A percentile compares a stretch with the other conserved stretches of the same genome.
phyloP scores from a whole-genome alignment of 2,113 vertebrate species.

The Todiramphus saurophagus region DNA sequence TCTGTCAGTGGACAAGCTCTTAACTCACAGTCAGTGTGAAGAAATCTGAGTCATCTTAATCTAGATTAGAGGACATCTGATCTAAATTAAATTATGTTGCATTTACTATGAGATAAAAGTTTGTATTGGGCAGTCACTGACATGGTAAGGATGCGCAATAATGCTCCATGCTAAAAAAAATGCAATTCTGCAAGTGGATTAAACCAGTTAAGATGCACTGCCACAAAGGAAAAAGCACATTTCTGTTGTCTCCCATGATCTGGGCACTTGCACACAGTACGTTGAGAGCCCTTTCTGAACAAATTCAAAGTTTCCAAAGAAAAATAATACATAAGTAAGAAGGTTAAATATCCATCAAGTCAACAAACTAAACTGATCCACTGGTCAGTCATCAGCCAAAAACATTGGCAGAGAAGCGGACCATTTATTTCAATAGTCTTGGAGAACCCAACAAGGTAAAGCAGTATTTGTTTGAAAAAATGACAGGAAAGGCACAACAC shows the following conservation, averaged over 20 bases:
- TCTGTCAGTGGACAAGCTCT: not conserved
- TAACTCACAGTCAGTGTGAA: not conserved
- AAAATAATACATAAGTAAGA: not conserved
- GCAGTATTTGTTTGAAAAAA: not conserved
- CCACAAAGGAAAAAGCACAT: not conserved
- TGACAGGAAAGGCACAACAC: not conserved
- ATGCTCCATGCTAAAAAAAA: not conserved
- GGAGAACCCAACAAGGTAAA: not conserved
- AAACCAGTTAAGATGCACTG: not conserved
- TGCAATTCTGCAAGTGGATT: not conserved
- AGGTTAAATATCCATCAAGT: not conserved
- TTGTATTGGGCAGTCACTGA: not conserved
- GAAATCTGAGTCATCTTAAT: not conserved
- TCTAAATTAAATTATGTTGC: not conserved
- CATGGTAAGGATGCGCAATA: not conserved
- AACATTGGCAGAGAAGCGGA: not conserved
- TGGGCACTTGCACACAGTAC: not conserved
- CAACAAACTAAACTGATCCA: not conserved
- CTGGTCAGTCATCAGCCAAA: not conserved
- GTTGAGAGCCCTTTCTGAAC: not conserved
- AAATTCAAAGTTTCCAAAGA: not conserved
- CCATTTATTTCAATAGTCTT: not conserved
- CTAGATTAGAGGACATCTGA: not conserved
- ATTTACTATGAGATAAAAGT: not conserved
- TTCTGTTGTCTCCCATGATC: not conserved